A percentile compares a stretch with the other conserved stretches of the same genome.
phyloP scores from a whole-genome alignment of 2,113 vertebrate genomes.

The Prochilodus magdalenae region DNA sequence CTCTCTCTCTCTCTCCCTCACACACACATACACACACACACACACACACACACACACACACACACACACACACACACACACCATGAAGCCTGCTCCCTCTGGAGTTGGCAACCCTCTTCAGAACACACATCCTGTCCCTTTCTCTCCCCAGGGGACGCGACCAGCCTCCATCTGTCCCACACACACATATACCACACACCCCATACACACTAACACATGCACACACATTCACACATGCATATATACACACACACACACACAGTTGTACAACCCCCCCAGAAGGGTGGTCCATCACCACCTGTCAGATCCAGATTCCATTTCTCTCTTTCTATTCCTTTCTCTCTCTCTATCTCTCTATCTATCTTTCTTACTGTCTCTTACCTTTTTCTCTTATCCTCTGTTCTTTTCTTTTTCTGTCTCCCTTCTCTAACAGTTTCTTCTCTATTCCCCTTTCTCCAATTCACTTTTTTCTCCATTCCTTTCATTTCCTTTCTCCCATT shows the following conservation, averaged over 20 bases:
- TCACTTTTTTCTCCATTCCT: background rate
- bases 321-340: constrained; percentile 1
- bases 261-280: constrained; percentile 47
- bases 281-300: constrained; percentile 70
- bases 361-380: background rate
- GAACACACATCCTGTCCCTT: constrained; percentile 63
- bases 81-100: constrained; percentile 29
- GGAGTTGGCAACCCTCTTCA: constrained; percentile 56
- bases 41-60: constrained; percentile 3
- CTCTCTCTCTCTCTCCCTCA: constrained; percentile 23
- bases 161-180: constrained; percentile 67
- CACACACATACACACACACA: constrained; percentile 17
- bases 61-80: constrained; percentile 13
- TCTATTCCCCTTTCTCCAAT: background rate
- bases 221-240: constrained; percentile 16
- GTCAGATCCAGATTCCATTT: constrained; percentile 60
- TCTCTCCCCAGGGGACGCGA: constrained; percentile 59
- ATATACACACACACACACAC: constrained; percentile 20
- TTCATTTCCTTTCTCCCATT: background rate
- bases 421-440: background rate
- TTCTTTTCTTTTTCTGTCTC: background rate
- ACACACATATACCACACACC: constrained; percentile 35
- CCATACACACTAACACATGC: constrained; percentile 32
- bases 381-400: background rate
- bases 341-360: background rate